Percentiles rank a stretch among this genome's conserved stretches.
Evolutionary conservation across 2,888 invertebrate genomes (phyloP).

Genomic region (Sepioteuthis lessoniana): DNA sequence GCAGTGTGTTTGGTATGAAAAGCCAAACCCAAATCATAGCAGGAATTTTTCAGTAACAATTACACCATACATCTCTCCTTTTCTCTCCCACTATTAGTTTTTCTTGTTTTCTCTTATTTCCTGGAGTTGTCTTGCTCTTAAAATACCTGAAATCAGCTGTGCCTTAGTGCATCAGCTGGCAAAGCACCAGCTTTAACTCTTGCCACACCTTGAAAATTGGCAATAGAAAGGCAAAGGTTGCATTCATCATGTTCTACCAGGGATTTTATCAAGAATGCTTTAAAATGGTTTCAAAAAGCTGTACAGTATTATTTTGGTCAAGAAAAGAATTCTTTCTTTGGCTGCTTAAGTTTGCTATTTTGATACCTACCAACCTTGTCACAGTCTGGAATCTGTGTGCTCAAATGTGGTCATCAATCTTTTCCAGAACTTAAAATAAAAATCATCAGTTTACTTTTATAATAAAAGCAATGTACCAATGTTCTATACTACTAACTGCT

Average conservation of each 20-base stretch:
- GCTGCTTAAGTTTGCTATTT: too few species aligned
- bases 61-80: background rate
- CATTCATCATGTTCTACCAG: background rate
- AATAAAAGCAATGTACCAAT: background rate
- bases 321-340: too few species aligned
- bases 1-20: background rate
- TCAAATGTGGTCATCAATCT: background rate
- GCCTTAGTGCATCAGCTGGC: background rate
- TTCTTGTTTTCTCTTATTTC: background rate
- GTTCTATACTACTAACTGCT: background rate
- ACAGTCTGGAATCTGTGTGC: too few species aligned
- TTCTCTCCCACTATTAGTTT: background rate
- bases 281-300: background rate
- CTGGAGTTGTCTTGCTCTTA: background rate
- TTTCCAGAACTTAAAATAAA: background rate
- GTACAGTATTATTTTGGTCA: background rate
- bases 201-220: background rate
- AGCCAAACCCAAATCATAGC: background rate
- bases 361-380: too few species aligned
- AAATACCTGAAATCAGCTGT: background rate
- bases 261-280: background rate
- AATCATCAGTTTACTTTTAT: background rate
- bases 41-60: background rate
- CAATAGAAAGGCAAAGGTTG: background rate
- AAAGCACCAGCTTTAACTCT: background rate